Evolutionary conservation across 2,797 vertebrate species (phyloP), one percentile per base, ranked within the genome.

Genomic region (Oreochromis mossambicus): DNA sequence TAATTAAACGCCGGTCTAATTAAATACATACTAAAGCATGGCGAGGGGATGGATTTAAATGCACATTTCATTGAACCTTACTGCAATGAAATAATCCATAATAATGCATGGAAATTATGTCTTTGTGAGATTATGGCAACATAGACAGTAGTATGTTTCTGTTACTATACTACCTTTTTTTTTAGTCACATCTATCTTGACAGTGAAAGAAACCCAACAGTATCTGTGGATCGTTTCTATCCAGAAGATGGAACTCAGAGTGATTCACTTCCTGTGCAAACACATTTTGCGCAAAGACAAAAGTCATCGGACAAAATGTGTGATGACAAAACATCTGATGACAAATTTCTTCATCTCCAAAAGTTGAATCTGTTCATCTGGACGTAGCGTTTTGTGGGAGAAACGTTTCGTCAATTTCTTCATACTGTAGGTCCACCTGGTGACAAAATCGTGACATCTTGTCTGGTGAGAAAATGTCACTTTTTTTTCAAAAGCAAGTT

Each of bases 211-310:
- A 14, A 38, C 38, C 0, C 34, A 66, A 21, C 34, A 38, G 4
- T 66, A 0, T 66, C 11, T 21, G 6, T 66, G 61, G 1, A 66
- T 38, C 19, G 1, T 21, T 63, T 63, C 58, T 63, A 21, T 63
- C 58, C 34, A 38, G 58, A 38, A 63, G 19, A 38, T 38, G 34
- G 34, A 63, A 63, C 34, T 63, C 9, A 38, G 3, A 11, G 8
- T 38, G 9, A 38, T 3, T 38, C 36, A 38, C 34, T 63, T 38
- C 6, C 38, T 1, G 2, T 38, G 58, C 58, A 63, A 63, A 63
- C 58, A 63, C 58, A 63, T 63, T 63, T 63, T 63, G 34, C 11
- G 3, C 58, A 63, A 63, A n/a, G 32, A 63, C 58, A 63, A 63
- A 38, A 5, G 1, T 63, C 58, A 63, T 38, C 0, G 6, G 58